Evolutionary conservation across 2,797 vertebrate species (phyloP).

Genomic region (Jordanella pulchra): DNA sequence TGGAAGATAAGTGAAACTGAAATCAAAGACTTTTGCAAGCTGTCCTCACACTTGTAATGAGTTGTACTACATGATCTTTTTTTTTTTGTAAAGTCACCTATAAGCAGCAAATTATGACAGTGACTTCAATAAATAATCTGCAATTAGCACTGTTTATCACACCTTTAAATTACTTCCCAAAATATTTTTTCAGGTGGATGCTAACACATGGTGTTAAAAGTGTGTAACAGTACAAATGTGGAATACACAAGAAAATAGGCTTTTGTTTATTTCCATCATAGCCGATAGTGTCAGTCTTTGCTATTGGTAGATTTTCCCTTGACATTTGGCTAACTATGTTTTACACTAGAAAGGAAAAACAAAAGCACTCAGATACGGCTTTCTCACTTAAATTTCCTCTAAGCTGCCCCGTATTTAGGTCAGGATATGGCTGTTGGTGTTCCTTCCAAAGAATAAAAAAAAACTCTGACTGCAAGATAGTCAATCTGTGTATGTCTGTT

Average conservation of each 20-base stretch:
- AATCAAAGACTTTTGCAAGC: neutral
- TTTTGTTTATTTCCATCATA: slow-evolving; percentile 55
- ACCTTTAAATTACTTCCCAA: slow-evolving; percentile 12
- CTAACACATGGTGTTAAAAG: slow-evolving; percentile 42
- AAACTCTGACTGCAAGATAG: slow-evolving; percentile 40
- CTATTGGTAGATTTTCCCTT: slow-evolving; percentile 43
- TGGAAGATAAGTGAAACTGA: neutral
- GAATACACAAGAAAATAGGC: slow-evolving; percentile 45
- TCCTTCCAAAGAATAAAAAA: slow-evolving; percentile 53
- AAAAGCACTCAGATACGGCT: slow-evolving; percentile 65
- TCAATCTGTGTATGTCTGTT: slow-evolving; percentile 16
- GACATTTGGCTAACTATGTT: slow-evolving; percentile 77
- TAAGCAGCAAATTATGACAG: slow-evolving; percentile 5
- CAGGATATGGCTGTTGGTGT: slow-evolving; percentile 66
- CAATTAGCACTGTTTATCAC: slow-evolving; percentile 19
- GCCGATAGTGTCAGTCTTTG: slow-evolving; percentile 53
- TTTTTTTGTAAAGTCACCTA: neutral
- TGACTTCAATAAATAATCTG: slow-evolving; percentile 23
- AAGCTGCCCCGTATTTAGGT: slow-evolving; percentile 70
- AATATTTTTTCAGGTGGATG: slow-evolving; percentile 18
- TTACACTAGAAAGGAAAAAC: slow-evolving; percentile 44
- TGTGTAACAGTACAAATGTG: slow-evolving; percentile 30
- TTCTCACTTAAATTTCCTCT: slow-evolving; percentile 52
- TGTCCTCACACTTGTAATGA: neutral
- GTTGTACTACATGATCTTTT: slow-evolving; percentile 4